Evolutionary conservation across 2,797 vertebrate genomes (phyloP), one percentile per base, ranked within the genome.

Genomic region (Falco berigora): DNA sequence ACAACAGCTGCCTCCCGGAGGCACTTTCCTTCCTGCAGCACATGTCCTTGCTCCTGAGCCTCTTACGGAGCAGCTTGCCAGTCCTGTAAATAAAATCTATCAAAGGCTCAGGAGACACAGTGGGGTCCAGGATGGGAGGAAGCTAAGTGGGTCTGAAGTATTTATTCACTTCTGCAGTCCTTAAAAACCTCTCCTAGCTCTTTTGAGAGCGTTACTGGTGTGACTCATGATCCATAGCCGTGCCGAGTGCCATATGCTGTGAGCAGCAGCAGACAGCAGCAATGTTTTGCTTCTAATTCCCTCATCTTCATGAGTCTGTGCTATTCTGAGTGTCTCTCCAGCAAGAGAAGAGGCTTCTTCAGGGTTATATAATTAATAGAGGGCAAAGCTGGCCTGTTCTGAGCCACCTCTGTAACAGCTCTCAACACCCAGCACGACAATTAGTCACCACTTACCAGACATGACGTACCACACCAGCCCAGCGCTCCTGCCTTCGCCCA

Each of bases 361-460:
- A 2, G 59, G 63, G 59, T 91, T 88, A n/a, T 52, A 15, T 79
- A 78, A 92, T 61, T 18, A 24, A 10, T 2, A 1, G 14, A 53
- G 90, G 85, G 79, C 78, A 61, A 56, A 52, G 86, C 74, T 46
- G 36, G n/a, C 16, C 40, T 56, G 40, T 4, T 86, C 8, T 22
- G 64, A 93, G 79, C 56, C 66, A 34, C 38, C 85, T 77, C n/a
- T 1, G 2, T 15, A 15, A 6, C 59, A 20, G 85, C 50, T 40
- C 78, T 9, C n/a, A 28, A 24, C 92, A 55, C 78, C 90, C 91
- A 25, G 75, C 44, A 1, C 0, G 23, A 86, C 67, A 22, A 6
- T 97, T 89, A 97, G 83, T 97, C 97, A 97, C 56, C 1, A 1
- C 58, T 53, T 30, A 4, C 67, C 77, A 88, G 92, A 34, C 95